Conservation (phyloP, 2,797 vertebrate genomes). For the Typhlichthys subterraneus region DNA sequence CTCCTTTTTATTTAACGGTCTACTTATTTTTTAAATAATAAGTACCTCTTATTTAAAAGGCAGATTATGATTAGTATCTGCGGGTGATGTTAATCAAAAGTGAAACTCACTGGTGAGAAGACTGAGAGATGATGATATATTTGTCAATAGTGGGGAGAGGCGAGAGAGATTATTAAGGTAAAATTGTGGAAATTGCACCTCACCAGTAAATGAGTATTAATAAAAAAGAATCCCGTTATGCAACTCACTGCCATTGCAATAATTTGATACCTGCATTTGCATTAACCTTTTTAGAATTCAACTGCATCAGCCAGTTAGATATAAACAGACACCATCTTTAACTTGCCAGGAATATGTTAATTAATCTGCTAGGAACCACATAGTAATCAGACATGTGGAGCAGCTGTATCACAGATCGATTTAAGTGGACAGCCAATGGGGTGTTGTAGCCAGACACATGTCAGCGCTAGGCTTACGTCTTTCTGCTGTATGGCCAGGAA, state of each 20-base stretch:
- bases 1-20: too few relatives aligned
- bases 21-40: too few relatives aligned
- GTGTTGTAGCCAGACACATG: slow-evolving; percentile 29
- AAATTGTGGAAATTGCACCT: slow-evolving; percentile 37
- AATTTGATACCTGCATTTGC: slow-evolving; percentile 63
- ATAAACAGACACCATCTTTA: slow-evolving; percentile 45
- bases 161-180: slow-evolving; percentile 37
- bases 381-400: slow-evolving; percentile 48
- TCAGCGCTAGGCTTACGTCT: slow-evolving; percentile 33
- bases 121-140: too few relatives aligned
- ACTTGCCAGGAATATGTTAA: slow-evolving; percentile 50
- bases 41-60: too few relatives aligned
- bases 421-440: slow-evolving; percentile 51
- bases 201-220: slow-evolving; percentile 52
- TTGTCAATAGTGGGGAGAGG: slow-evolving; percentile 1
- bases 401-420: slow-evolving; percentile 44
- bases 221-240: slow-evolving; percentile 48
- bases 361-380: slow-evolving; percentile 62
- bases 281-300: slow-evolving; percentile 48
- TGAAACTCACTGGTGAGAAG: too few relatives aligned
- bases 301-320: slow-evolving; percentile 38
- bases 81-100: too few relatives aligned
- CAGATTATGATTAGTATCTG: too few relatives aligned
- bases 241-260: slow-evolving; percentile 17
- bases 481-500: slow-evolving; percentile 22